Evolutionary conservation across 1,140 invertebrate genomes (phyloP), one percentile per base, ranked within the genome.

Genomic region (Lordiphosa stackelbergi): DNA sequence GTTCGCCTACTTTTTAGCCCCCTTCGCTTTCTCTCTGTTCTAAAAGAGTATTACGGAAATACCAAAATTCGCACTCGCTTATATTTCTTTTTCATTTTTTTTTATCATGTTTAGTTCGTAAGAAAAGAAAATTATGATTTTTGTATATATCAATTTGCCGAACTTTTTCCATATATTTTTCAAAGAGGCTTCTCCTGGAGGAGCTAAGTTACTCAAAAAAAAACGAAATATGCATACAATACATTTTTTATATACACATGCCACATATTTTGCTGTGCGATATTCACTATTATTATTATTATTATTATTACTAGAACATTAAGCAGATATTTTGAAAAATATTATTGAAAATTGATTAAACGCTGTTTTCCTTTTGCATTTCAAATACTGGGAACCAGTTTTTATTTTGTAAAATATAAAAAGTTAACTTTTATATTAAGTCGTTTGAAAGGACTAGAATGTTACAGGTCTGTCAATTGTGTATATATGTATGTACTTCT

Each of bases 61-160:
- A 54, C 46, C 57, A 71, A 74, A 79, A 73, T 53, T 55, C 35
- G 53, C 34, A 41, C 31, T 61, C 49, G 42, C 43, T 12, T 7
- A 49, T 53, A 11, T 52, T 38, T 35, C 19, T 66, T 58, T 53
- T 31, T 13, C 41, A 22, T 36, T 38, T 56, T 28, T 60, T 78
- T 81, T 81, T 75, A 79, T 51, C 77, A 55, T 79, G 75, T 79
- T 83, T 75, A 81, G 77, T 81, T 64, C 2, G 52, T 81, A 54
- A 63, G 64, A 16, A 49, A 38, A 11, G n/a, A 48, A 59, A 24
- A 41, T 38, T 46, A 36, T 38, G 54, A 52, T 54, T 65, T 59
- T 65, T 74, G 70, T 65, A 64, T 51, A 68, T 59, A 66, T 38
- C 38, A 46, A 48, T 79, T 62, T 60, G 63, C 56, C 65, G 55